Evolutionary conservation across 2,888 invertebrate genomes (phyloP), one percentile per base, ranked within the genome.

Genomic region (Acleris holmiana): DNA sequence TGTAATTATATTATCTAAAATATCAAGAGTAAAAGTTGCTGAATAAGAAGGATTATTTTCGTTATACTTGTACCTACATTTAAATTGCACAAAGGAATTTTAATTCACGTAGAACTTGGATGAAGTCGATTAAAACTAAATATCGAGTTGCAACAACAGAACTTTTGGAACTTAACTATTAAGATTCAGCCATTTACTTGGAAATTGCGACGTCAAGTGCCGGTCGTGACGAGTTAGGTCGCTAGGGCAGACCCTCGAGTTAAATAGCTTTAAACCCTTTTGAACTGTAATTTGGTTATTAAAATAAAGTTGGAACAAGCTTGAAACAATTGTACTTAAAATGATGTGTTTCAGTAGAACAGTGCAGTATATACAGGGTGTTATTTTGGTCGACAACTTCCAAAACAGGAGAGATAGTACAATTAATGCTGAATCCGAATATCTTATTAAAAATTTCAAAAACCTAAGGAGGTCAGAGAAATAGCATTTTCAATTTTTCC

Each of bases 121-220:
- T 13, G 10, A 17, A 50, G 40, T 48, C 29, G 19, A 49, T 40
- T 54, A 44, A 57, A 19, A 63, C 17, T 47, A n/a, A 46, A 51
- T 57, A 57, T 25, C 25, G 40, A 58, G 46, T 59, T 15, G 51
- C 40, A 58, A 64, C 25, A 63, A 58, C 40, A 64, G 18, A 53
- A 46, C 23, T 46, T 17, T 64, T 25, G 23, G 48, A 58, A 58
- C 41, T 19, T 54, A 48, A 64, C 59, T 58, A 59, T 64, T 54
- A 64, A 53, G 46, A 57, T 47, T 57, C 35, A 23, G 51, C 25
- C 35, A 35, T 57, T 47, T 53, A 64, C 47, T 64, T 53, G 41
- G 47, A n/a, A 41, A 21, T 35, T 35, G 29, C 35, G 44, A 25
- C 19, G 21, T 54, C 18, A 23, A 40, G 54, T 25, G 7, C 3